Conservation (phyloP, 2,113 vertebrate genomes). For the Hassar affinis region DNA sequence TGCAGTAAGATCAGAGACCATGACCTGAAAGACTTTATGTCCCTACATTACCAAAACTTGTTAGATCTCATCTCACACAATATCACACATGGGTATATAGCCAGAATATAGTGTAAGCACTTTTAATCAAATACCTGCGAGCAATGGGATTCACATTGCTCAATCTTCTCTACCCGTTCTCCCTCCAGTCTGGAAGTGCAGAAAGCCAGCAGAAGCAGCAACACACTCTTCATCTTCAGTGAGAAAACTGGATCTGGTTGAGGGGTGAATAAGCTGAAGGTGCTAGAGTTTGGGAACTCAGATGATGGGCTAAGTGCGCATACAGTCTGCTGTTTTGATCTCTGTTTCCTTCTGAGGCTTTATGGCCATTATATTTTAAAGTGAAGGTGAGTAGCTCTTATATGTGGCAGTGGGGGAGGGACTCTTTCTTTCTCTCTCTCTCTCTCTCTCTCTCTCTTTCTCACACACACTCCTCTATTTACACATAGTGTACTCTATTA, state of each 20-base stretch:
- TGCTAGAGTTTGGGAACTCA: neutral
- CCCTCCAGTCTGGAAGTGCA: constrained; percentile 46
- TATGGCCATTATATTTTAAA: neutral
- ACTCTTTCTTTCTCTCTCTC: constrained; percentile 13
- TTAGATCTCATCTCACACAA: neutral
- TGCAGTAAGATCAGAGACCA: neutral
- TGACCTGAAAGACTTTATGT: neutral
- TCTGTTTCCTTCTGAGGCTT: constrained; percentile 9
- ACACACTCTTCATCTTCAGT: constrained; percentile 58
- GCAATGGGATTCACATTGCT: constrained; percentile 59
- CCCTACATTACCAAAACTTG: neutral
- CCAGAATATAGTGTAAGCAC: neutral
- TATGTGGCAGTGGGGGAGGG: neutral
- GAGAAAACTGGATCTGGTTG: neutral
- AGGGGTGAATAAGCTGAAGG: neutral
- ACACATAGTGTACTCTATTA: neutral
- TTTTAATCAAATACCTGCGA: constrained; percentile 62
- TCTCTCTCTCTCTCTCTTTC: neutral
- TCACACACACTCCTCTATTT: neutral
- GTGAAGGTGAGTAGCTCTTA: constrained; percentile 14
- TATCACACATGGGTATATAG: neutral
- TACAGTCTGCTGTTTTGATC: neutral
- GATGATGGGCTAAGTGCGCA: neutral
- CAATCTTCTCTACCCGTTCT: constrained; percentile 60
- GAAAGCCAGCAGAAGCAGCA: constrained; percentile 45